Conservation (phyloP, 2,797 vertebrate genomes). For the Siniperca obscura region DNA sequence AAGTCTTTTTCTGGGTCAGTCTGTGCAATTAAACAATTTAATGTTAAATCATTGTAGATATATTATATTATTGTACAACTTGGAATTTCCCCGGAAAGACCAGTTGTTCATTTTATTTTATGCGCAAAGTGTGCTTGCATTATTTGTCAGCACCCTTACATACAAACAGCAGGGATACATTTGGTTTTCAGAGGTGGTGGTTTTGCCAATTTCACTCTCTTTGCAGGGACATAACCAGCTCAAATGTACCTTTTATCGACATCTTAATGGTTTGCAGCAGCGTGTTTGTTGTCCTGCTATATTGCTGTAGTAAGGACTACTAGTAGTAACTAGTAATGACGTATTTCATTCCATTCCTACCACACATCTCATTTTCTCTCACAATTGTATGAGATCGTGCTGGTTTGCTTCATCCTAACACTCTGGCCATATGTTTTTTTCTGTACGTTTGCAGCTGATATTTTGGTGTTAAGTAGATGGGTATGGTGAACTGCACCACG, state of each 20-base stretch:
- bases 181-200: background rate
- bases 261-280: background rate
- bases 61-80: background rate
- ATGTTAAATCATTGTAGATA: constrained; percentile 4
- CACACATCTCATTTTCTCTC: background rate
- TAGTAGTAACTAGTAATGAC: background rate
- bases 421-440: background rate
- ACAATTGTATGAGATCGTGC: background rate
- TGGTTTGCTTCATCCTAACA: background rate
- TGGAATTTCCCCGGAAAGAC: background rate
- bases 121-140: background rate
- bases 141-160: constrained; percentile 2
- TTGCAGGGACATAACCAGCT: background rate
- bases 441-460: background rate
- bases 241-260: background rate
- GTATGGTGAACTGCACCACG: background rate
- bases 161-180: background rate
- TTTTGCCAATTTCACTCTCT: background rate
- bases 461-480: background rate
- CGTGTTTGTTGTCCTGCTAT: background rate
- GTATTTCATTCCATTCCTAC: background rate
- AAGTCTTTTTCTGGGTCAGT: constrained; percentile 8
- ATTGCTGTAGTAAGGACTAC: background rate
- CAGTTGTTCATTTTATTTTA: background rate
- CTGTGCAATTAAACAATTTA: constrained; percentile 6